These are phyloP conservation scores for Chrysocyon brachyurus DNA, from an alignment of 2,797 vertebrate species.

Conservation along the genomic window DNA sequence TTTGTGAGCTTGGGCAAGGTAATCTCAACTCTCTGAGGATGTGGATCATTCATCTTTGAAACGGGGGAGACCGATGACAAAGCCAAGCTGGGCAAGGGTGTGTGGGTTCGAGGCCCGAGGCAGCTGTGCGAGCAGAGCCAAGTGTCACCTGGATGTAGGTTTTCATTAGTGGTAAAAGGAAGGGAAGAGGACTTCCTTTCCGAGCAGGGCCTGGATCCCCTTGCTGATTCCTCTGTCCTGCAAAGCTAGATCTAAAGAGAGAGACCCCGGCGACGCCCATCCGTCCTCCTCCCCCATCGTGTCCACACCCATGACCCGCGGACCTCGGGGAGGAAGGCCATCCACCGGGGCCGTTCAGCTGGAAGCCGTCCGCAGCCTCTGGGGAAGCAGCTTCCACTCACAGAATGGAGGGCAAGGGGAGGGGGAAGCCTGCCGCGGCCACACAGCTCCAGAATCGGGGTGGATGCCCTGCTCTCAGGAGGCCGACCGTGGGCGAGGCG, in stretches of 20 bases:
- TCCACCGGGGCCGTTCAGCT: too few species aligned
- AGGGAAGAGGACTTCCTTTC: not conserved
- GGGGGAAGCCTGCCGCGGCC: not conserved
- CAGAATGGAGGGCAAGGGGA: not conserved
- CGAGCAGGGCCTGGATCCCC: not conserved
- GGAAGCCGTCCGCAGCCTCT: too few species aligned
- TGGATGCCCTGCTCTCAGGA: too few species aligned
- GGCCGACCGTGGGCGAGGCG: not conserved
- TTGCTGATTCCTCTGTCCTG: not conserved
- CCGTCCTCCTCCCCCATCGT: too few species aligned
- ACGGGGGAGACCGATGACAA: not conserved
- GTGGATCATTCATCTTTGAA: slow-evolving; percentile 31
- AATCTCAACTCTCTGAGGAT: slow-evolving; percentile 19
- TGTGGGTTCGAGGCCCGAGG: not conserved
- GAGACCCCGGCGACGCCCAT: not conserved
- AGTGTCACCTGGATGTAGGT: not conserved
- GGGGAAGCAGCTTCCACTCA: not conserved
- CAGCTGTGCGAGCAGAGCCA: not conserved
- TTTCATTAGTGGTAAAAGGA: not conserved
- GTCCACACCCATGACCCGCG: too few species aligned
- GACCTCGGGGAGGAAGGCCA: too few species aligned
- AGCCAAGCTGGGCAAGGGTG: not conserved
- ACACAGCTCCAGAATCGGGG: too few species aligned
- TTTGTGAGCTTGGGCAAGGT: slow-evolving; percentile 45
- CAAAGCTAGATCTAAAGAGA: not conserved